Base-by-base conservation (phyloP, 2,113 vertebrate species). In the Ptilorrhoa leucosticta region DNA sequence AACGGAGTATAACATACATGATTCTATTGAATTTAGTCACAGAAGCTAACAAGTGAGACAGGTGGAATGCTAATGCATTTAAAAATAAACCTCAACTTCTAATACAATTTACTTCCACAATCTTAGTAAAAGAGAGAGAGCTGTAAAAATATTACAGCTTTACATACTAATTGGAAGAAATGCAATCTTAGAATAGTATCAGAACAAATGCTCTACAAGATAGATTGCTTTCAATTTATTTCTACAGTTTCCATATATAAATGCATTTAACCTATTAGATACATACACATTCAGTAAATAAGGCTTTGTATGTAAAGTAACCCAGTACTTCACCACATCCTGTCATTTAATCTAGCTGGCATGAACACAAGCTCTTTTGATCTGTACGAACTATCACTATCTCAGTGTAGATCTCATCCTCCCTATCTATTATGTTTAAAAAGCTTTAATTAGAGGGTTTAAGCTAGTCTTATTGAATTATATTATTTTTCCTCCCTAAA, bases 401-500 rank as follows among this genome's bases (percentile, higher is more conserved):
- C 97, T 97, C 90, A 87, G 39, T 47, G 86, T 47, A 83, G 81
- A 98, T 98, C 98, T 98, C 96, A 93, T 85, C 73, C 75, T 95
- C 71, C 70, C 94, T 97, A 97, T 96, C 97, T 96, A 88, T 89
- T 96, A 87, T 31, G 79, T 88, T 48, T 22, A 89, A 97, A 97
- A 93, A 77, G 93, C 95, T 98, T 98, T 98, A 97, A 98, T 98
- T 97, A 98, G 86, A 96, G 80, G 35, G 65, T 65, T 93, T 96
- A 21, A 77, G 76, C 70, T 77, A 90, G 75, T 95, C 90, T 95
- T 91, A 95, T 94, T 97, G 90, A 97, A 97, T 98, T 97, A 98
- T 50, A 96, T 88, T 94, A 21, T 69, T 78, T 87, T 77, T 82
- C 89, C 68, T 87, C n/a, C 76, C 78, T 87, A 87, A 96, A 94